phyloP scores from a whole-genome alignment of 2,113 vertebrate species.

The Formicarius rufipectus region DNA sequence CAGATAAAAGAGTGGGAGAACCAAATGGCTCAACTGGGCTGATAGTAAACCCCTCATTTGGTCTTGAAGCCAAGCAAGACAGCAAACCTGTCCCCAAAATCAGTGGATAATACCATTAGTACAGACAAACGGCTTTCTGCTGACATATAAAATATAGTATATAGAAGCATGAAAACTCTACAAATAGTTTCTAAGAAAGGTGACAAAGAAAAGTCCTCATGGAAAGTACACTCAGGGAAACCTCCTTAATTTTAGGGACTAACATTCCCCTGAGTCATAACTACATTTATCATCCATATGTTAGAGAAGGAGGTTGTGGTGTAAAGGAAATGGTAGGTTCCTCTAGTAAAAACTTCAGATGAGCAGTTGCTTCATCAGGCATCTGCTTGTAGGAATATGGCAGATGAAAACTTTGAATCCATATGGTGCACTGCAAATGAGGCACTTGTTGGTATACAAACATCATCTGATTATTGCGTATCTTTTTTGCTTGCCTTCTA shows the following conservation, averaged over 20 bases:
- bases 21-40: not conserved
- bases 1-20: not conserved
- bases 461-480: conserved; percentile 1
- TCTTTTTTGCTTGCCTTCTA: not conserved
- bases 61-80: not conserved
- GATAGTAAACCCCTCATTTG: not conserved
- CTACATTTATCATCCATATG: not conserved
- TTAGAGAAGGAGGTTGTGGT: not conserved
- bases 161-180: not conserved
- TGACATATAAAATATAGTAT: not conserved
- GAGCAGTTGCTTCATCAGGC: conserved; percentile 31
- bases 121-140: not conserved
- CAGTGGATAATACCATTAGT: not conserved
- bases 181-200: not conserved
- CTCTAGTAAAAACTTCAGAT: not conserved
- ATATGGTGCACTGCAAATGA: conserved; percentile 32
- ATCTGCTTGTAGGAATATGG: conserved; percentile 31
- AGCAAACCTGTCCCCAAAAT: not conserved
- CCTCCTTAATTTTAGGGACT: not conserved
- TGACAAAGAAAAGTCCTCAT: not conserved
- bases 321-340: not conserved
- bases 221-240: not conserved
- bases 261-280: not conserved
- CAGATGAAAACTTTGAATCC: not conserved
- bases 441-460: not conserved